Conservation (phyloP, 2,888 invertebrate genomes). For the Euproctis similis region DNA sequence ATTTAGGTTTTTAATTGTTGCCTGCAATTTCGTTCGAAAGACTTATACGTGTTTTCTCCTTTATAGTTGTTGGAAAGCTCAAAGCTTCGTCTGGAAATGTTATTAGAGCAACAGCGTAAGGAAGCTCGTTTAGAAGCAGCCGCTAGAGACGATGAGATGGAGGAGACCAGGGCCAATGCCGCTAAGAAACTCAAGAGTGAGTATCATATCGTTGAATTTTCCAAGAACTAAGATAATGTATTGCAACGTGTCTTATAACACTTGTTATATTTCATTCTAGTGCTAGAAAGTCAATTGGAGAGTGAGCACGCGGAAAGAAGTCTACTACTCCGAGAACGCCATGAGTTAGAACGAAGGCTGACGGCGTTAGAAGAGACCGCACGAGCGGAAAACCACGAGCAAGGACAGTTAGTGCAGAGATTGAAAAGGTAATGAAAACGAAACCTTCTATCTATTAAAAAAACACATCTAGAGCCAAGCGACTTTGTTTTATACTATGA, state of each 20-base stretch:
- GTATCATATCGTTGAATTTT: constrained; percentile 9
- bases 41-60: neutral
- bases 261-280: constrained; percentile 41
- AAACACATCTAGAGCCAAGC: too few relatives aligned
- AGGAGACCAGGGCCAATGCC: constrained; percentile 91
- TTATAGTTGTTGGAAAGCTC: constrained; percentile 90
- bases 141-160: constrained; percentile 94
- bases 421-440: constrained; percentile 74
- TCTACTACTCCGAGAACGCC: constrained; percentile 88
- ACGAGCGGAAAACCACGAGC: constrained; percentile 83
- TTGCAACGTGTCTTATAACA: too few relatives aligned
- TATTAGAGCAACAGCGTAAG: constrained; percentile 92
- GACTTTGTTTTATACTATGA: too few relatives aligned
- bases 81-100: constrained; percentile 95
- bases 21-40: too few relatives aligned
- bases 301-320: constrained; percentile 95
- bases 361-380: constrained; percentile 86
- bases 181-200: constrained; percentile 93
- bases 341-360: constrained; percentile 91
- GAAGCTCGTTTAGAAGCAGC: constrained; percentile 92
- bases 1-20: too few relatives aligned
- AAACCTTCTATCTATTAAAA: too few relatives aligned
- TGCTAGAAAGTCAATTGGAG: constrained; percentile 92
- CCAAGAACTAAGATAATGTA: too few relatives aligned
- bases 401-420: constrained; percentile 81